Base-by-base conservation (phyloP, 2,888 invertebrate species). In the Machimus atricapillus region DNA sequence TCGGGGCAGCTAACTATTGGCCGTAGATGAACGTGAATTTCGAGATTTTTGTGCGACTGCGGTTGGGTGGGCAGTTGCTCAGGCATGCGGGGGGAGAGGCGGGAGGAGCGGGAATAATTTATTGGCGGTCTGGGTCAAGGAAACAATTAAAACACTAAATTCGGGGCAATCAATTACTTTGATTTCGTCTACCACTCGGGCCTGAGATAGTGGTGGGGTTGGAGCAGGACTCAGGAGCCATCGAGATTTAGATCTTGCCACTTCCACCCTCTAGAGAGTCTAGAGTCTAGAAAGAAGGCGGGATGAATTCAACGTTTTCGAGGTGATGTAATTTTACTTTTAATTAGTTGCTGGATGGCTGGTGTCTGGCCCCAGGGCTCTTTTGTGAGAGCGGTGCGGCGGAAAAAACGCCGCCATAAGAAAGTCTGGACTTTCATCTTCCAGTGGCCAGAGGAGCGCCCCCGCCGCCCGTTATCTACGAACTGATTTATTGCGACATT, bases 241-340 rank as follows among this genome's bases (percentile, higher is more conserved):
- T 46, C 37, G 43, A 14, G 73, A 83, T 83, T 31, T 37, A 73
- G 40, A 66, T 73, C 34, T 74, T 5, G 34, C 19, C 66, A 8
- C 23, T 5, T 23, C 12, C 66, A 19, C 9, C 66, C 58, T 8
- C 19, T 3, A 43, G 14, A 43, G 14, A 43, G 14, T 31, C 31
- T 31, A n/a, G n/a, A n/a, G 3, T 34, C 34, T 34, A 31, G 31
- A 31, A 31, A 31, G 14, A n/a, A 56, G 81, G 31, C n/a, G 27
- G 16, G 8, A 58, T 12, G 56, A 34, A 66, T 83, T 40, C 40
- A 66, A 66, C 82, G 37, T 85, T 73, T 74, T 40, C 34, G 85
- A 85, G 86, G 86, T 88, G 88, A 88, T 88, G 86, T 88, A 88
- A 88, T 88, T 88, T 87, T 86, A 87, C 79, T 88, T 88, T 88